Conservation (phyloP, 2,888 invertebrate species). For the Trichogramma dendrolimi region DNA sequence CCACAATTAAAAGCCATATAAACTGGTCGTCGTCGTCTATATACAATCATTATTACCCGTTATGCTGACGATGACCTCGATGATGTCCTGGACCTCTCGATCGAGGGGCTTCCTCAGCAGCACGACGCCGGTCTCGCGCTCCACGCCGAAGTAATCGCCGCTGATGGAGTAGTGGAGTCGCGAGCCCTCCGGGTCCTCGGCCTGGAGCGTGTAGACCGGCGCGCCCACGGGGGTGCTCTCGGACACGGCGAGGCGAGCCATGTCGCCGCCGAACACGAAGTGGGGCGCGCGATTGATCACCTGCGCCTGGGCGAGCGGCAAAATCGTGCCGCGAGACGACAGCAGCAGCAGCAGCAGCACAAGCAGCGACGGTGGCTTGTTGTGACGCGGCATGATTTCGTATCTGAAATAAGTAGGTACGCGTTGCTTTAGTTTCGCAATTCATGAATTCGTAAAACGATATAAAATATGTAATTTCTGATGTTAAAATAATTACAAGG, state of each 20-base stretch:
- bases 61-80: constrained; percentile 78
- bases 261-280: constrained; percentile 74
- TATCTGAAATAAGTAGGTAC: neutral
- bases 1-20: no score
- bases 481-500: no score
- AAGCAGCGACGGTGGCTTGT: neutral
- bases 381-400: no score
- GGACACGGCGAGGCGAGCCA: constrained; percentile 69
- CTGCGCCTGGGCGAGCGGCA: constrained; percentile 51
- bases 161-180: constrained; percentile 73
- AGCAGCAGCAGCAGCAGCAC: neutral
- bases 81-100: constrained; percentile 64
- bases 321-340: neutral
- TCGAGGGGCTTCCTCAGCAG: constrained; percentile 68
- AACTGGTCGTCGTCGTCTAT: no score
- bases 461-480: no score
- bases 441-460: no score
- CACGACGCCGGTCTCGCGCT: constrained; percentile 70
- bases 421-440: no score
- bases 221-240: constrained; percentile 73
- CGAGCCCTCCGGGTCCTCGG: constrained; percentile 73
- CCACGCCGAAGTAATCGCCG: constrained; percentile 77
- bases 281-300: constrained; percentile 69
- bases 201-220: constrained; percentile 72
- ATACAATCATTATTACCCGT: constrained; percentile 57